These are phyloP conservation scores for Zenarchopterus dispar DNA, from an alignment of 2,797 vertebrate species.

Conservation along the genomic window DNA sequence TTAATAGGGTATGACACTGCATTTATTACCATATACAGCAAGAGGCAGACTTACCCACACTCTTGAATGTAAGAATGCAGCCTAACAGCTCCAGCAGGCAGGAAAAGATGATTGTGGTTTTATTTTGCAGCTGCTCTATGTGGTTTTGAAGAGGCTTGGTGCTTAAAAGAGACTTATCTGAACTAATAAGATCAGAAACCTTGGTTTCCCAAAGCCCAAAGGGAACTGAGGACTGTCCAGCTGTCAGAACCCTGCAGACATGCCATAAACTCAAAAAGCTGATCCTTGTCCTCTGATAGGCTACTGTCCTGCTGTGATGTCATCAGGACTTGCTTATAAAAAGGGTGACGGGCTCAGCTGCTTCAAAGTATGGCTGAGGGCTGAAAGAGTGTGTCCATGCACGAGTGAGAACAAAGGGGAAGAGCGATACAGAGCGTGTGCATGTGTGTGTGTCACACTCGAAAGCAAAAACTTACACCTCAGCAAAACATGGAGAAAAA, in stretches of 20 bases:
- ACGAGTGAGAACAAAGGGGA: slow-evolving; percentile 40
- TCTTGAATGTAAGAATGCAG: not conserved
- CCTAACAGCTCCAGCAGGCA: slow-evolving; percentile 5
- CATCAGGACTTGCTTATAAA: slow-evolving; percentile 65
- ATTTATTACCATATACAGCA: too few species aligned
- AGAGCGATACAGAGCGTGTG: slow-evolving; percentile 4
- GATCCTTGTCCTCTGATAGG: slow-evolving; percentile 60
- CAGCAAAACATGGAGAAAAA: slow-evolving; percentile 37
- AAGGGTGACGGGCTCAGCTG: slow-evolving; percentile 53
- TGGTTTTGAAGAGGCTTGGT: slow-evolving; percentile 9
- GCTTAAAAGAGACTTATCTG: slow-evolving; percentile 5
- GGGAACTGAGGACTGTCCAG: slow-evolving; percentile 24
- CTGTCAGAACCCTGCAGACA: slow-evolving; percentile 44
- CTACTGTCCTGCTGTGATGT: slow-evolving; percentile 63
- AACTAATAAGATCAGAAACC: slow-evolving; percentile 29
- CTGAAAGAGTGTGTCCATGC: slow-evolving; percentile 43
- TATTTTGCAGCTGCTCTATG: not conserved
- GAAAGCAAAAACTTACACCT: slow-evolving; percentile 18
- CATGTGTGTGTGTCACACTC: slow-evolving; percentile 16
- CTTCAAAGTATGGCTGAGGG: slow-evolving; percentile 58
- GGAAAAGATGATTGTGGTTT: slow-evolving; percentile 32
- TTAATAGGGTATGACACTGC: too few species aligned
- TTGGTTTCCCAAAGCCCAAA: slow-evolving; percentile 11
- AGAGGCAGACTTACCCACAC: too few species aligned
- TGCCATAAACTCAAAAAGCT: slow-evolving; percentile 37